A percentile compares a stretch with the other conserved stretches of the same genome.
Evolutionary conservation across 2,888 invertebrate genomes (phyloP).

Genomic region (Eurytoma californica): DNA sequence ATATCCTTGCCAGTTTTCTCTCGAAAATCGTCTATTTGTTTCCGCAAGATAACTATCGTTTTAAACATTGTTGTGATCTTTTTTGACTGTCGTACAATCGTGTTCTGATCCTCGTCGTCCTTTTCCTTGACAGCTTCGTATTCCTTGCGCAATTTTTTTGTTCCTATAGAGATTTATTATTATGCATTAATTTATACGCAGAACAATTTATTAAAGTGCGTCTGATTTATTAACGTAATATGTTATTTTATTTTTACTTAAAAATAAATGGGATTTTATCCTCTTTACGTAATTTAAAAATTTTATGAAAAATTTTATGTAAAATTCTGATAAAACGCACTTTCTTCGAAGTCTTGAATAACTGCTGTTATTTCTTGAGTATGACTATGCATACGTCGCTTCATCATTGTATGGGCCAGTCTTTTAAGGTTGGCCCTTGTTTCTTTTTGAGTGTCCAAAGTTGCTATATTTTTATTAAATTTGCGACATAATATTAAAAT

Average conservation of each 20-base stretch:
- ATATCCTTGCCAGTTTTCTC: constrained; percentile 50
- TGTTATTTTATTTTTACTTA: background rate
- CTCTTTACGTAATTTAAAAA: background rate
- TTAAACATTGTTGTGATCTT: constrained; percentile 60
- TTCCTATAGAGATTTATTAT: constrained; percentile 58
- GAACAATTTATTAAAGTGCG: too few relatives aligned
- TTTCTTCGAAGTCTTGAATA: constrained; percentile 34
- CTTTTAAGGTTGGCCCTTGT: constrained; percentile 39
- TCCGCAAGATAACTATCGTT: constrained; percentile 59
- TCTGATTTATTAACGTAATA: background rate
- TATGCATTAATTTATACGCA: too few relatives aligned
- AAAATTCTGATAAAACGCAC: constrained; percentile 8
- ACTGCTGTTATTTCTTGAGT: constrained; percentile 4
- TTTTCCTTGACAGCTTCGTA: constrained; percentile 63
- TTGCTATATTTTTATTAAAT: constrained; percentile 37
- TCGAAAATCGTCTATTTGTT: constrained; percentile 55
- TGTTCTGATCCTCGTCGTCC: constrained; percentile 62
- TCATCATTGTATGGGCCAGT: constrained; percentile 19
- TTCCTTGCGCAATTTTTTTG: constrained; percentile 57
- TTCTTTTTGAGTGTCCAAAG: constrained; percentile 52
- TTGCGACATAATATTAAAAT: too few relatives aligned
- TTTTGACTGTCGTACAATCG: constrained; percentile 61
- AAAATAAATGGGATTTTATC: too few relatives aligned
- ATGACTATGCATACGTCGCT: background rate
- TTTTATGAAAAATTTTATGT: background rate